Base-by-base conservation (phyloP, 1,140 invertebrate species). In the Melipona quadrifasciata region DNA sequence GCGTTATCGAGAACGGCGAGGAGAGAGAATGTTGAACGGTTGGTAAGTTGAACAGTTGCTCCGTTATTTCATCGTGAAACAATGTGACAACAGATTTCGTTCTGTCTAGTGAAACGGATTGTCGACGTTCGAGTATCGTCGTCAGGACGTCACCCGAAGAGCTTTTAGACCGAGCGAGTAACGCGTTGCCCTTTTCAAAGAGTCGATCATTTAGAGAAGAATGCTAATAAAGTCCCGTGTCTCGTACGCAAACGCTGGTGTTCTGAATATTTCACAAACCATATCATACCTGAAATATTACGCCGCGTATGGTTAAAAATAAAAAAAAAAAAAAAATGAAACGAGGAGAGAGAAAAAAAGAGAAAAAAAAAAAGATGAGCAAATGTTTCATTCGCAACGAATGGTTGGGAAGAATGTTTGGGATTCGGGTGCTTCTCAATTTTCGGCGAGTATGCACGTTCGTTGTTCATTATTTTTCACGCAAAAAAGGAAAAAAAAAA, bases 201-300 rank as follows among this genome's bases (percentile, higher is more conserved):
- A 31, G 27, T 1, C n/a, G 21, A 24, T 53, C 24, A 78, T 61
- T 70, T 58, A 47, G n/a, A 47, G n/a, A 19, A 11, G 67, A 24
- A 21, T 71, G 14, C 39, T 16, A 84, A 84, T 84, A 84, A 84
- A 84, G 58, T 64, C 1, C 16, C 8, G 17, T 51, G 39, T 78
- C 24, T 57, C 39, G 21, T 61, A 53, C 12, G 31, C 16, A 70
- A 53, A 70, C 4, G 5, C 1, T 57, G 39, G 34, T 57, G 19
- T 83, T 70, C 1, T 24, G 21, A 19, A 68, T 83, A 47, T 68
- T 70, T 83, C 19, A 24, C 6, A 70, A 57, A 47, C 6, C 39
- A 19, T 17, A 19, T 12, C 24, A 4, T 55, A 19, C 11, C 75
- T 19, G 39, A 27, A 64, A 79, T 31, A 53, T 57, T 82, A 70